Evolutionary conservation across 2,113 vertebrate species (phyloP), one percentile per base, ranked within the genome.

Genomic region (Clarias batrachus): DNA sequence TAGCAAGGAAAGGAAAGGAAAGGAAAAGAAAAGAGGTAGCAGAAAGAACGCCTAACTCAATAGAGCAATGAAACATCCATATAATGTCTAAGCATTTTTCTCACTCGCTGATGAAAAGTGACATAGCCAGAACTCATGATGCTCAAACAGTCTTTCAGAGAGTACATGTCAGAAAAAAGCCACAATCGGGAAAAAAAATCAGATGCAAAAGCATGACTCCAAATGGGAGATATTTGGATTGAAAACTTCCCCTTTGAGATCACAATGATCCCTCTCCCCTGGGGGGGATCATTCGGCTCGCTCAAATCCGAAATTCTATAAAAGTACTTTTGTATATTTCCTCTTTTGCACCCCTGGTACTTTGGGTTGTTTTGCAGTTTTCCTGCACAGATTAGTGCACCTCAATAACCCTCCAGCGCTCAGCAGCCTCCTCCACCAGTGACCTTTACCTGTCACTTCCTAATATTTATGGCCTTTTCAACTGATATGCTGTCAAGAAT

Each of bases 391-490:
- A 77, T 79, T 30, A 70, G 68, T n/a, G 27, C 82, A 74, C 81
- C 80, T 86, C 73, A 77, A 78, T 41, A 79, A 63, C 76, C 41
- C 65, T 77, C 60, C 41, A 48, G n/a, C 3, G 3, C 79, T 25
- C 66, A 56, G 80, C 84, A 68, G 33, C 60, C 48, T 83, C 79
- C 54, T 71, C 81, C 71, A 56, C 13, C 48, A 2, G 65, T 87
- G 86, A 91, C 90, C 90, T 91, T 91, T 91, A 87, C 80, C 85
- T 87, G 89, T 87, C 86, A 83, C 60, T 87, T 82, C 57, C 71
- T 89, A 83, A 88, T 85, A 87, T 81, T 87, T 82, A 91, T 87
- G 85, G 87, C 85, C 89, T 90, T 91, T 90, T 81, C 85, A 91
- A 84, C 83, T 77, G 76, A 81, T 80, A 87, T 33, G 13, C 60